These are phyloP conservation scores for Tetraneura akinire DNA, from an alignment of 1,140 invertebrate species.

Conservation along the genomic window DNA sequence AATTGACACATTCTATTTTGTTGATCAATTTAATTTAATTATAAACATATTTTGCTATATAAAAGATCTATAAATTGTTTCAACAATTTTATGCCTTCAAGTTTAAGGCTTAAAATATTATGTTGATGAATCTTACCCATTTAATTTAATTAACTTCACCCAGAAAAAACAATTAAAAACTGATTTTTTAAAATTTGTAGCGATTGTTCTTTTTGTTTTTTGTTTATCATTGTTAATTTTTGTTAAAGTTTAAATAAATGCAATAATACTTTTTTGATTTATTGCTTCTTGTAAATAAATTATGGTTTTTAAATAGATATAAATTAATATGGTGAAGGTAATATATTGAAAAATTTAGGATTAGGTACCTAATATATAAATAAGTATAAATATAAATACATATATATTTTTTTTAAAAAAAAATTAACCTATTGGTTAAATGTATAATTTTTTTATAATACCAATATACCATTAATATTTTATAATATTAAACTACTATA, in stretches of 20 bases:
- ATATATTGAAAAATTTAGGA: neutral
- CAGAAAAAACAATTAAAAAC: neutral
- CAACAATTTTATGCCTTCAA: slow-evolving; percentile 15
- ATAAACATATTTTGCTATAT: slow-evolving; percentile 9
- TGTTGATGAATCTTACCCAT: neutral
- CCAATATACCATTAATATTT: slow-evolving; percentile 16
- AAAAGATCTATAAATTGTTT: neutral
- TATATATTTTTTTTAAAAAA: slow-evolving; percentile 26
- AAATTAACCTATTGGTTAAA: neutral
- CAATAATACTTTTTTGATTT: slow-evolving; percentile 20
- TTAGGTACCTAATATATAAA: neutral
- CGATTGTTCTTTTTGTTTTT: slow-evolving; percentile 36
- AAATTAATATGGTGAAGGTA: slow-evolving; percentile 30
- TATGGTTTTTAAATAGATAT: slow-evolving; percentile 29
- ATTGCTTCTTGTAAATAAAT: slow-evolving; percentile 11
- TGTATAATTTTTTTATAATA: slow-evolving; percentile 5
- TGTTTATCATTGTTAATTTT: slow-evolving; percentile 35
- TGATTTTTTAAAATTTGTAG: neutral
- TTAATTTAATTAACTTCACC: neutral
- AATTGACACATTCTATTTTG: slow-evolving; percentile 24
- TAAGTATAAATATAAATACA: neutral
- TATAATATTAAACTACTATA: slow-evolving; percentile 10
- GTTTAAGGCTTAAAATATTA: too few relatives aligned
- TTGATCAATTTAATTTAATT: slow-evolving; percentile 31
- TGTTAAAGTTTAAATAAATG: slow-evolving; percentile 41